Base-by-base conservation (phyloP, 2,113 vertebrate species). In the Eulemur rufifrons region DNA sequence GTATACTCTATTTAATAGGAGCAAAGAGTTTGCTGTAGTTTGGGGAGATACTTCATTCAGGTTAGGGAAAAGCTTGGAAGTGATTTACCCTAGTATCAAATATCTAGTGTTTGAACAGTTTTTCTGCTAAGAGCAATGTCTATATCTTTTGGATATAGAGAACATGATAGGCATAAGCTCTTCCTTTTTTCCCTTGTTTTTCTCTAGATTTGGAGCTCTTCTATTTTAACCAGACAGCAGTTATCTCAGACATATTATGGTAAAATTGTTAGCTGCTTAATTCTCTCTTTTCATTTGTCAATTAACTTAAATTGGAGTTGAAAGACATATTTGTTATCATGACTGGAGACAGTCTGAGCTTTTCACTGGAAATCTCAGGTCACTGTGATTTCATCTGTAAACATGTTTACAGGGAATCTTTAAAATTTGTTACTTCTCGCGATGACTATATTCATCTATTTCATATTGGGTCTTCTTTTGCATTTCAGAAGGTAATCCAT, bases 191-290 rank as follows among this genome's bases (percentile, higher is more conserved):
- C 3, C 23, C 10, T 13, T 29, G 47, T 64, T 61, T 76, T 73
- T 14, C 1, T 29, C 12, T 93, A 64, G 34, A 84, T 69, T 92
- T 71, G 11, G 3, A 92, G 23, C 21, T 78, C 9, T 95, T 89
- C 15, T 54, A 47, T 73, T 91, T 96, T 92, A 93, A 76, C 17
- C 76, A 85, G 17, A 68, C 14, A 23, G 66, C 0, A 61, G 12
- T 91, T 54, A 52, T 95, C 20, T 88, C 18, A 59, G 56, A 64
- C 11, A 82, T 1, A 20, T 89, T 89, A 77, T 34, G 37, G 8
- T 78, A 86, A 88, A 95, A 84, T 64, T 84, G 11, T 37, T 92
- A 96, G 45, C 8, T 81, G 52, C 5, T 85, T 59, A 82, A 68
- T 88, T 91, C 17, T 42, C 14, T 86, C 20, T 78, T 78, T 95